These are phyloP conservation scores for Ailurus styani DNA, from an alignment of 2,113 vertebrate genomes.

Conservation along the genomic window DNA sequence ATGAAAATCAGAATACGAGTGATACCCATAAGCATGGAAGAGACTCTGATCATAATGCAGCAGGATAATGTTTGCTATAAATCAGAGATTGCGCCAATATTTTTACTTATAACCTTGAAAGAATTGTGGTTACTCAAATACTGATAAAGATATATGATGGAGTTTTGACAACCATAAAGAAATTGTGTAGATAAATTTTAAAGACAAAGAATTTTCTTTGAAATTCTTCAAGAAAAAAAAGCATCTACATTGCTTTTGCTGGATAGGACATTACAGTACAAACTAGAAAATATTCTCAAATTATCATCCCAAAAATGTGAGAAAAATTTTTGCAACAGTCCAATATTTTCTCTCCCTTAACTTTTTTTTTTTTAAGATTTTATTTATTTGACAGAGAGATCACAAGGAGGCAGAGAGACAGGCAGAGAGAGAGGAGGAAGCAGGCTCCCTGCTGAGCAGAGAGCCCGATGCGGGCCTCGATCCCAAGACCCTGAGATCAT, in stretches of 20 bases:
- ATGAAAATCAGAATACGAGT: not conserved
- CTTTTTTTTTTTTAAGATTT: no score
- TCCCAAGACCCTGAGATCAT: no score
- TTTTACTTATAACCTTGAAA: not conserved
- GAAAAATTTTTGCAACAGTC: not conserved
- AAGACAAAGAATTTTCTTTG: not conserved
- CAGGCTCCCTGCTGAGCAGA: no score
- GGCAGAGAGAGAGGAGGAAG: no score
- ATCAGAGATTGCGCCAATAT: not conserved
- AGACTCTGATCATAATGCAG: not conserved
- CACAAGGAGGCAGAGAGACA: no score
- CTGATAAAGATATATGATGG: not conserved
- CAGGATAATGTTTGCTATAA: not conserved
- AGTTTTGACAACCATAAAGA: not conserved
- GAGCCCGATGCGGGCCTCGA: no score
- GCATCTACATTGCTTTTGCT: not conserved
- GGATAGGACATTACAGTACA: not conserved
- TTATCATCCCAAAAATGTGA: not conserved
- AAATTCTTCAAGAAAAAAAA: slow-evolving; percentile 4
- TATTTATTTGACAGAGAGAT: no score
- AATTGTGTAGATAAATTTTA: not conserved
- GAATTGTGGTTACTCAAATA: not conserved
- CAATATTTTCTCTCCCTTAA: not conserved
- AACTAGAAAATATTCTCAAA: not conserved
- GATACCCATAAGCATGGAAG: not conserved